Percentiles rank a stretch among this genome's conserved stretches.
Conservation (phyloP, 2,113 vertebrate genomes). For the Solenodon paradoxus region DNA sequence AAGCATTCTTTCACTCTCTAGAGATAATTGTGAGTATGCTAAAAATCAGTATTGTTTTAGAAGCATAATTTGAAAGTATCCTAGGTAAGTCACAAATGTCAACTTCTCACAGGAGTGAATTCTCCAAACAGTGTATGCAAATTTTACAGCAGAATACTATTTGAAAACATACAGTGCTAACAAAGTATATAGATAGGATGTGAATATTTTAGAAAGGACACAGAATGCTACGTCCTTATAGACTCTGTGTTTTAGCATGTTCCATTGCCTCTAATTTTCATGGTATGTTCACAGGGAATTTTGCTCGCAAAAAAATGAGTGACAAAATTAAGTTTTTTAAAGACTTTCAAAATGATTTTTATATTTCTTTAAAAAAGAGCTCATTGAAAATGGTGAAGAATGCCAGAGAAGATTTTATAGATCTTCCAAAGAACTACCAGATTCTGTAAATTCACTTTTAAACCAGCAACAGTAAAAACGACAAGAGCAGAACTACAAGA, state of each 20-base stretch:
- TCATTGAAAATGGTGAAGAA: constrained; percentile 31
- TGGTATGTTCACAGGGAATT: constrained; percentile 6
- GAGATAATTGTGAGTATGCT: neutral
- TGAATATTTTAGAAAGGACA: constrained; percentile 1
- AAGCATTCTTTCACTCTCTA: neutral
- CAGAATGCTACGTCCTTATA: neutral
- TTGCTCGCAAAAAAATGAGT: constrained; percentile 40
- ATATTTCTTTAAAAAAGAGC: constrained; percentile 1
- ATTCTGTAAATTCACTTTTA: constrained; percentile 25
- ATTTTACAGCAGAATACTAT: neutral
- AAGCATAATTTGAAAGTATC: constrained; percentile 1
- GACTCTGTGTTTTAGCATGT: neutral
- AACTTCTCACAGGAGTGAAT: neutral
- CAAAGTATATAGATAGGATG: neutral
- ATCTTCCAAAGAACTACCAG: constrained; percentile 18
- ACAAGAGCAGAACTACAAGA: neutral
- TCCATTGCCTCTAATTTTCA: neutral
- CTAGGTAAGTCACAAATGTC: neutral
- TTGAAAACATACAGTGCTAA: neutral
- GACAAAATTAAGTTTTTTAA: constrained; percentile 35
- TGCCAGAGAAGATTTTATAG: neutral
- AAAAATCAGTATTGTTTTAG: neutral
- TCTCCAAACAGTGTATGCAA: neutral
- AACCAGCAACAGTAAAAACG: constrained; percentile 31
- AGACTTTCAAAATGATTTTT: constrained; percentile 26